Conservation (phyloP, 2,113 vertebrate genomes). For the Lethenteron camtschaticum region DNA sequence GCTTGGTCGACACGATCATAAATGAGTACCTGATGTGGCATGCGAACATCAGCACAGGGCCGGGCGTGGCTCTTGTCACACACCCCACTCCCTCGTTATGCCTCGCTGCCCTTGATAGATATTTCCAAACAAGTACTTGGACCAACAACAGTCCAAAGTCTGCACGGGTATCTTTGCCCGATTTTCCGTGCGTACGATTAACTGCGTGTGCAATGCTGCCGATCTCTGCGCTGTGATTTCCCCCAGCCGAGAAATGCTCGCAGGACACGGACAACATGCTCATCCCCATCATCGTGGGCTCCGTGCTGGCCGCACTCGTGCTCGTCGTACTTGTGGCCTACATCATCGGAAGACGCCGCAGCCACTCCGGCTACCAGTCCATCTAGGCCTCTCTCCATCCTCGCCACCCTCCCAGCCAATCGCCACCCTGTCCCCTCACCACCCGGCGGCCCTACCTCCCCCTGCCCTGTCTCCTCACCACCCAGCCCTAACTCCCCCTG, state of each 20-base stretch:
- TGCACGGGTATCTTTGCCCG: neutral
- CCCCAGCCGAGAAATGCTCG: conserved; percentile 55
- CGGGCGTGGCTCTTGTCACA: neutral
- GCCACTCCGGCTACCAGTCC: conserved; percentile 91
- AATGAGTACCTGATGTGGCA: too few species aligned
- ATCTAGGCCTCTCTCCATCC: conserved; percentile 43
- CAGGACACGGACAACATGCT: conserved; percentile 71
- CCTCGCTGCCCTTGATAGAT: neutral
- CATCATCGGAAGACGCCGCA: conserved; percentile 78
- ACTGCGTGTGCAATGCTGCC: neutral
- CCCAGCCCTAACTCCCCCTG: conserved; percentile 1
- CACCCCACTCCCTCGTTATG: neutral
- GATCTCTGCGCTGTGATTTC: conserved; percentile 10
- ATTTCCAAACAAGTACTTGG: neutral
- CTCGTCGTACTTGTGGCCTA: conserved; percentile 77
- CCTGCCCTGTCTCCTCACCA: neutral
- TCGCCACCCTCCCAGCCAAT: conserved; percentile 18
- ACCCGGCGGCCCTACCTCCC: conserved; percentile 8
- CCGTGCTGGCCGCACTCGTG: conserved; percentile 69
- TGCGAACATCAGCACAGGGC: too few species aligned
- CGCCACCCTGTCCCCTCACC: conserved; percentile 11
- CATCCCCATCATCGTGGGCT: conserved; percentile 84
- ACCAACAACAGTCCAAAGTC: neutral
- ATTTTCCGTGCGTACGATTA: neutral
- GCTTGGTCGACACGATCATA: too few species aligned